Conservation (phyloP, 1,140 invertebrate genomes). For the Propsilocerus akamusi region DNA sequence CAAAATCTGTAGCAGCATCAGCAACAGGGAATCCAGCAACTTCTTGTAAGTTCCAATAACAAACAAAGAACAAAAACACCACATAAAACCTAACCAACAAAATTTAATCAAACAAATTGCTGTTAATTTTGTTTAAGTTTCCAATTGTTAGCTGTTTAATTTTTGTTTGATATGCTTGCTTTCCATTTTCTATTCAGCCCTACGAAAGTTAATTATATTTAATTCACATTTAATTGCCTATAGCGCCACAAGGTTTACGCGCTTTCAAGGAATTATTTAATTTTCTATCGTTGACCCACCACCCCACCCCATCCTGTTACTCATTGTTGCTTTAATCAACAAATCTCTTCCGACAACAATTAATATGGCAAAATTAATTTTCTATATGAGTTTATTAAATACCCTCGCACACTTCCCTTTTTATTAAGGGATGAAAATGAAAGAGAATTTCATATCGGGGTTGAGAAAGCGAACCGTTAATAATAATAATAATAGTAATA, state of each 20-base stretch:
- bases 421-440: not conserved
- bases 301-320: too few relatives aligned
- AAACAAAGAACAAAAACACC: not conserved
- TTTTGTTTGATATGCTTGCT: too few relatives aligned
- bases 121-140: too few relatives aligned
- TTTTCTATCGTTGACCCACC: too few relatives aligned
- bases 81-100: too few relatives aligned
- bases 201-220: too few relatives aligned
- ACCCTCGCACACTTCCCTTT: not conserved
- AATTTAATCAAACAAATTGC: too few relatives aligned
- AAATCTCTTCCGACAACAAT: not conserved
- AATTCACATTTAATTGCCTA: too few relatives aligned
- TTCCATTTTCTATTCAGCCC: too few relatives aligned
- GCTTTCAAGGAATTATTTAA: too few relatives aligned
- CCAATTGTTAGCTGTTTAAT: too few relatives aligned
- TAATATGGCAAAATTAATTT: conserved; percentile 3
- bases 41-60: conserved; percentile 32
- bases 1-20: conserved; percentile 31
- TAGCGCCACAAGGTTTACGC: too few relatives aligned
- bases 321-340: conserved; percentile 3
- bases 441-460: not conserved
- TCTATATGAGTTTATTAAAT: conserved; percentile 4
- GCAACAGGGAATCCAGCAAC: conserved; percentile 39
- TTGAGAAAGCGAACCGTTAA: not conserved
- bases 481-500: conserved; percentile 4